A percentile compares a stretch with the other conserved stretches of the same genome.
phyloP scores from a whole-genome alignment of 2,888 invertebrate species.

The Ceriagrion tenellum region DNA sequence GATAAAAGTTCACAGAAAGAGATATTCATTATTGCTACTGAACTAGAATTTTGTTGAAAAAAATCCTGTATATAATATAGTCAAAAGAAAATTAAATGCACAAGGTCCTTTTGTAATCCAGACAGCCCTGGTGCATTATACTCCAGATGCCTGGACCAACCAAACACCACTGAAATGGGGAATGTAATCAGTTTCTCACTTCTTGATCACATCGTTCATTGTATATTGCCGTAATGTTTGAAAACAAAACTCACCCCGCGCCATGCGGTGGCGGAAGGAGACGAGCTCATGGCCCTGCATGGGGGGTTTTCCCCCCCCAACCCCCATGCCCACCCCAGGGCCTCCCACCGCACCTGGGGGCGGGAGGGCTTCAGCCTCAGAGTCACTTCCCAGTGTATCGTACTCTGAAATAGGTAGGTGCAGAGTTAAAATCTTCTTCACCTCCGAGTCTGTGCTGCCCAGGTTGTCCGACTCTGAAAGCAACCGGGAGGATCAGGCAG shows the following conservation, averaged over 20 bases:
- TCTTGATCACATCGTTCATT: background rate
- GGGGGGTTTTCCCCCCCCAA: conserved; percentile 69
- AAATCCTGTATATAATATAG: no score
- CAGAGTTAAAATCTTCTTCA: conserved; percentile 94
- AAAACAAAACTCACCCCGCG: conserved; percentile 74
- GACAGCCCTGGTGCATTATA: background rate
- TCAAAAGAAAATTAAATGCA: no score
- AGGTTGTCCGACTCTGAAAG: conserved; percentile 90
- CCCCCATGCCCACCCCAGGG: conserved; percentile 59
- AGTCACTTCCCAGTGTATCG: conserved; percentile 90
- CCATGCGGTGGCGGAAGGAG: conserved; percentile 79
- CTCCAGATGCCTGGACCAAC: background rate
- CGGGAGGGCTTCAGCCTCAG: conserved; percentile 82
- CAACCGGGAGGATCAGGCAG: conserved; percentile 69
- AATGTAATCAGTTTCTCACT: background rate
- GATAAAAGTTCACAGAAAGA: background rate
- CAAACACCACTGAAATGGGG: background rate
- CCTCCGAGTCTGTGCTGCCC: conserved; percentile 96
- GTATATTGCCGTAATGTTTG: background rate
- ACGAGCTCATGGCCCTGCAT: conserved; percentile 77
- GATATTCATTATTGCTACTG: no score
- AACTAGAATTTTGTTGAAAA: no score
- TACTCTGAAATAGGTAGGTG: conserved; percentile 96
- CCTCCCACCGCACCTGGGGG: conserved; percentile 75
- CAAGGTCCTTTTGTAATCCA: background rate